These are phyloP conservation scores for Lacanobia wlatinum DNA, from an alignment of 2,888 invertebrate species.

Conservation along the genomic window DNA sequence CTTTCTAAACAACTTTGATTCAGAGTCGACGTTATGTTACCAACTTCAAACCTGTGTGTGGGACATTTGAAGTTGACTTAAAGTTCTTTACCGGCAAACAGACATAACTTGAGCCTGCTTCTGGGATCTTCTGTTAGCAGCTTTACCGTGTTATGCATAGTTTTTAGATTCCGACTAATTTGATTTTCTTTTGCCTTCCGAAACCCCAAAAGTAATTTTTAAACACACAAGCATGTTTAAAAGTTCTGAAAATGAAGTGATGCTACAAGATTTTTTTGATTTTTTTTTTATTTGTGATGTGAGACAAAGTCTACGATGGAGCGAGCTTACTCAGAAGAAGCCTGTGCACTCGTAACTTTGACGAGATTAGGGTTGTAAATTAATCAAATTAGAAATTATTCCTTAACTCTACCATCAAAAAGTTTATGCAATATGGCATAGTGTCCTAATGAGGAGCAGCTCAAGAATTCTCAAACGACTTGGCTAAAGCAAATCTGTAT, in stretches of 20 bases:
- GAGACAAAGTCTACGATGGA: too few relatives aligned
- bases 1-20: constrained; percentile 64
- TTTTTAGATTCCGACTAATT: background rate
- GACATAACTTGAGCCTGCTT: constrained; percentile 4
- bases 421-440: background rate
- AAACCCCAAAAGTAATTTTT: background rate
- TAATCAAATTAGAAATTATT: constrained; percentile 8
- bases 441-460: background rate
- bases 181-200: background rate
- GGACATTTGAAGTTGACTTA: constrained; percentile 34
- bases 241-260: background rate
- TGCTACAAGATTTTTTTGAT: too few relatives aligned
- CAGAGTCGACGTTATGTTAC: constrained; percentile 42
- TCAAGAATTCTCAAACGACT: background rate
- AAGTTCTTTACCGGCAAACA: constrained; percentile 19
- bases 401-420: background rate
- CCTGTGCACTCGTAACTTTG: too few relatives aligned
- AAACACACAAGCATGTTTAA: background rate
- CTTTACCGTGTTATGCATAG: background rate
- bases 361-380: too few relatives aligned
- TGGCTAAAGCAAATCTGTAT: background rate
- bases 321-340: too few relatives aligned
- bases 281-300: too few relatives aligned
- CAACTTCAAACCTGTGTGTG: constrained; percentile 44
- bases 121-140: background rate